Base-by-base conservation (phyloP, 2,797 vertebrate genomes). In the Threskiornis aethiopicus region DNA sequence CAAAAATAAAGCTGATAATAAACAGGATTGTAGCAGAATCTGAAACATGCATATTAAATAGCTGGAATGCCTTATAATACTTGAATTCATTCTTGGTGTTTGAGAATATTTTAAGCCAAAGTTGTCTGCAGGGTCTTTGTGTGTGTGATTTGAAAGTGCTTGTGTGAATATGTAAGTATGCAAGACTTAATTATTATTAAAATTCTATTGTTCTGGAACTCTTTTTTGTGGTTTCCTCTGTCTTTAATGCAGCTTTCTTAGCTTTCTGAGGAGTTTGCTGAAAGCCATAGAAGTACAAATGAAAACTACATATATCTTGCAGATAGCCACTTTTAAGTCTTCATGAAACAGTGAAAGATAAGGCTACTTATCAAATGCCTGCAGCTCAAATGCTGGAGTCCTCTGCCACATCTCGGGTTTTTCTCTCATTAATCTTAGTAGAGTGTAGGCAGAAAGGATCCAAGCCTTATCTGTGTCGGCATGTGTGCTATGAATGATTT, bases 1-100 rank as follows among this genome's bases (percentile, higher is more conserved):
- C 16, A 87, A 73, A 91, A 93, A 70, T 86, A 72, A 94, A 95
- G 62, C n/a, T 90, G 46, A 39, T 67, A 35, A 90, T 70, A 76
- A 79, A 47, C 35, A 93, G 7, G 16, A 54, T 31, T 61, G 28
- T n/a, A 77, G 35, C 49, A 91, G 54, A 80, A 67, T 83, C 16
- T 54, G 59, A 94, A 84, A 67, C 13, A 9, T 49, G 61, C 41
- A 20, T 94, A 31, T 85, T 64, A 85, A 91, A 29, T 65, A 54
- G 14, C 17, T 62, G 73, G 24, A 64, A 69, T 61, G 24, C 57
- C n/a, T 59, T 72, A 11, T 6, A 83, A 64, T 70, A 80, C 41
- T 84, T 57, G 22, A 84, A 67, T 46, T 85, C 7, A 58, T 79
- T 81, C 1, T 2, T 91, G 31, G 7, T 5, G 1, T 83, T 85